Evolutionary conservation across 1,140 invertebrate genomes (phyloP), one percentile per base, ranked within the genome.

Genomic region (Nilaparvata lugens): DNA sequence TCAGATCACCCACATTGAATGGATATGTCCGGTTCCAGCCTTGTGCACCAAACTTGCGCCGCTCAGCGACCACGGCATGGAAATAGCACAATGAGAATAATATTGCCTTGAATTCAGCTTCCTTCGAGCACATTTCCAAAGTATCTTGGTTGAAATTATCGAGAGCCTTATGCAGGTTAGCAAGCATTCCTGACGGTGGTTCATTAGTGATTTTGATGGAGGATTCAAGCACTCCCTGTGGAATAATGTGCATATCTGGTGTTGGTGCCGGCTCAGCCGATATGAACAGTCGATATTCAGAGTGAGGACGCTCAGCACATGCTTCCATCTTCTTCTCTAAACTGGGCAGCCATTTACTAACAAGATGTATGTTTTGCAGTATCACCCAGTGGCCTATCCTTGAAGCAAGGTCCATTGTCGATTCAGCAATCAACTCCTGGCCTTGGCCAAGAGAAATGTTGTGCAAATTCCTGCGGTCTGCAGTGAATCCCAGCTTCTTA

Each of bases 201-300:
- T 97, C 94, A 69, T 97, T 97, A 0, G 93, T 96, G 40, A 97
- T 95, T 77, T 98, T 97, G 68, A 97, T 93, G 0, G 92, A 88
- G 0, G 91, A 89, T 72, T 98, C 93, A 4, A 97, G 74, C 65
- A 98, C 89, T 55, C 94, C 93, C 76, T 88, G 82, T 13, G 87
- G 87, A 62, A 89, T 85, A 42, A 86, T 81, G 42, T 86, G 84
- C 25, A 72, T 70, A 23, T 81, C 79, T 5, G 84, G 79, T 66
- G 75, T 72, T 9, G 72, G 61, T 24, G 80, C 78, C 0, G 87
- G 83, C 68, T 90, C 87, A 31, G 85, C 86, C 67, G 83, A 86
- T 31, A 90, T 78, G 66, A 82, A 89, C 16, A 89, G 73, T 42
- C 84, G 74, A 69, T 88, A 94, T 59, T 85, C 81, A 16, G 78